Evolutionary conservation across 2,888 invertebrate species (phyloP).

Genomic region (Lasius platythorax): DNA sequence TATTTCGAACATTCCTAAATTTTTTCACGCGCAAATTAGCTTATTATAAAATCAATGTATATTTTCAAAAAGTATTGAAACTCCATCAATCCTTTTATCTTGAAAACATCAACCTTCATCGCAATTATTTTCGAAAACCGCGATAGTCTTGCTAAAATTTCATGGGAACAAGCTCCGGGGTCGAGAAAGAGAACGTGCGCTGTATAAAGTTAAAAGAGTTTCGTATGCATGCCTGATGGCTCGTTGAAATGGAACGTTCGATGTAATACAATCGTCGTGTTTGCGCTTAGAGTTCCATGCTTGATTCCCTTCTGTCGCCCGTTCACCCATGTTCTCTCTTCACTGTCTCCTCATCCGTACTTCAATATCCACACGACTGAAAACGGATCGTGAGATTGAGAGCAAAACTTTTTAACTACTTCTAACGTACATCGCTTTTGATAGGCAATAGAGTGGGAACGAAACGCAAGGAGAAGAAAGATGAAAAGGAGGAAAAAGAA

Average conservation of each 20-base stretch:
- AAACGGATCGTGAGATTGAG: slow-evolving; percentile 69
- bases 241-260: slow-evolving; percentile 55
- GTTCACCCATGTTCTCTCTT: slow-evolving; percentile 46
- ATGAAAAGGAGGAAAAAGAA: neutral
- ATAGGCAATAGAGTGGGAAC: slow-evolving; percentile 34
- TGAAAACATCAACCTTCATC: neutral
- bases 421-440: slow-evolving; percentile 19
- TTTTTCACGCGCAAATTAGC: neutral
- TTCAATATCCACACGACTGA: slow-evolving; percentile 42
- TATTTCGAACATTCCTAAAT: neutral
- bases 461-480: slow-evolving; percentile 21
- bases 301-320: slow-evolving; percentile 49
- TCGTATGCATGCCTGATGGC: slow-evolving; percentile 54
- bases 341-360: slow-evolving; percentile 15
- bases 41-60: neutral
- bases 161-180: neutral
- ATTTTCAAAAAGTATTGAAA: neutral
- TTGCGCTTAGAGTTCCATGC: slow-evolving; percentile 66
- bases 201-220: slow-evolving; percentile 52
- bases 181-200: slow-evolving; percentile 36
- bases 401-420: slow-evolving; percentile 65
- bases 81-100: too few species aligned
- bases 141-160: slow-evolving; percentile 10
- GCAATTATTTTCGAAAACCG: slow-evolving; percentile 4
- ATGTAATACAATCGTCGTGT: slow-evolving; percentile 63